phyloP scores from a whole-genome alignment of 2,113 vertebrate species.

The Rhinichthys klamathensis region DNA sequence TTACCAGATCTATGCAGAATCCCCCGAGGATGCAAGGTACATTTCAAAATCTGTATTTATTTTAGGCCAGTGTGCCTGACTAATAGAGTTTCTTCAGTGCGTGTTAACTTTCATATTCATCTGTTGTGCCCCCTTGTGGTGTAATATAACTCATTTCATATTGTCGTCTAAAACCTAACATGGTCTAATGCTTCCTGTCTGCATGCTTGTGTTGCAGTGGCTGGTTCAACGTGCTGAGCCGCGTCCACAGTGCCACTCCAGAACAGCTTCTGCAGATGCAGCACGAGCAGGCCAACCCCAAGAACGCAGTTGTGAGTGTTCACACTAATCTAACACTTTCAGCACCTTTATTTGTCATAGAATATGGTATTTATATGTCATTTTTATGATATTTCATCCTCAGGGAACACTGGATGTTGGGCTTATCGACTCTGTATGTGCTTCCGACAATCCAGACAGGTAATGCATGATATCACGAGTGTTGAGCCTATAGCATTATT shows the following conservation, averaged over 20 bases:
- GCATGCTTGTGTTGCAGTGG: slow-evolving; percentile 71
- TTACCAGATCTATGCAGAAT: slow-evolving; percentile 90
- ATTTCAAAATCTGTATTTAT: slow-evolving; percentile 44
- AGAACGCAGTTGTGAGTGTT: slow-evolving; percentile 89
- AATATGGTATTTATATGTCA: neutral
- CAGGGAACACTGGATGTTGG: slow-evolving; percentile 92
- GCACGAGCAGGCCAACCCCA: slow-evolving; percentile 91
- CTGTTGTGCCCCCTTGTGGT: slow-evolving; percentile 28
- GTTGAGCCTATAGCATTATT: neutral
- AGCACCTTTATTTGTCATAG: neutral
- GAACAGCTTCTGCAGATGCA: slow-evolving; percentile 91
- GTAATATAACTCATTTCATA: slow-evolving; percentile 33
- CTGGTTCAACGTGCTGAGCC: slow-evolving; percentile 90
- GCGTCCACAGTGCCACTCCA: slow-evolving; percentile 84
- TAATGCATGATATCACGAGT: slow-evolving; percentile 62
- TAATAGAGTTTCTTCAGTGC: neutral
- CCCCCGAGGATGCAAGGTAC: slow-evolving; percentile 91
- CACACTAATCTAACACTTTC: neutral
- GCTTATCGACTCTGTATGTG: slow-evolving; percentile 90
- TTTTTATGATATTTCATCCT: slow-evolving; percentile 21
- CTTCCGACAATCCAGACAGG: slow-evolving; percentile 93
- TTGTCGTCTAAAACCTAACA: neutral
- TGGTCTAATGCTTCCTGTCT: slow-evolving; percentile 1
- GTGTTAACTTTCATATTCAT: neutral
- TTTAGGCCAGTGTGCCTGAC: neutral